Percentiles rank a stretch among this genome's conserved stretches.
Conservation (phyloP, 2,113 vertebrate genomes). For the Limnothrissa miodon region DNA sequence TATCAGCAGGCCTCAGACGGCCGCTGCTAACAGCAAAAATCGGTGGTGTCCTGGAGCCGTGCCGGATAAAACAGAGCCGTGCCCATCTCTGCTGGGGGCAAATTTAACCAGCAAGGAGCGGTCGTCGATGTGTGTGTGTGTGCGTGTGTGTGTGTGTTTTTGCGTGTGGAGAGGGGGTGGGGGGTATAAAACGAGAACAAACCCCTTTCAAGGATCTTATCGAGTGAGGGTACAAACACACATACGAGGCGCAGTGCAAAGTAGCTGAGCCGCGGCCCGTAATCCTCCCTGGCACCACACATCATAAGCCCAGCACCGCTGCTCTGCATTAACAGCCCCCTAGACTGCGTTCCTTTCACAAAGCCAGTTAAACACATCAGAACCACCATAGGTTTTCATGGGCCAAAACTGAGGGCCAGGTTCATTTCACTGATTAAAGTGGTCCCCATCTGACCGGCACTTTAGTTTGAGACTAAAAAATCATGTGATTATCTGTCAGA, state of each 20-base stretch:
- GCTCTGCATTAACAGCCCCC: background rate
- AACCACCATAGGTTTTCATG: conserved; percentile 26
- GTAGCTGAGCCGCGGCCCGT: conserved; percentile 2
- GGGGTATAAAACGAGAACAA: conserved; percentile 26
- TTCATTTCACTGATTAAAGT: conserved; percentile 28
- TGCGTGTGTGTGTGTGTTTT: too few species aligned
- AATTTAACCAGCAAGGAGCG: conserved; percentile 34
- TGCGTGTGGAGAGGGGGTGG: too few species aligned
- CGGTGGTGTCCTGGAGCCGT: background rate
- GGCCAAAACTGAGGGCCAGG: background rate
- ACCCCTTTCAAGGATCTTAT: conserved; percentile 40
- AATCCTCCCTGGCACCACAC: conserved; percentile 15
- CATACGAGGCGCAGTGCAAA: background rate
- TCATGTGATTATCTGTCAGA: background rate
- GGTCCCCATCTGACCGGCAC: background rate
- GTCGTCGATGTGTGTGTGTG: too few species aligned
- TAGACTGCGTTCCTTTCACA: conserved; percentile 29
- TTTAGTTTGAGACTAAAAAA: background rate
- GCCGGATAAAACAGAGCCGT: conserved; percentile 34
- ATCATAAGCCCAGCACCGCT: background rate
- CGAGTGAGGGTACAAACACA: conserved; percentile 29
- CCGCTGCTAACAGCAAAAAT: conserved; percentile 28
- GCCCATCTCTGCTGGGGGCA: conserved; percentile 35
- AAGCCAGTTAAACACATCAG: conserved; percentile 26
- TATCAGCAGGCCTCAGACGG: conserved; percentile 47